phyloP scores from a whole-genome alignment of 2,113 vertebrate genomes.

The Arizona elegans region DNA sequence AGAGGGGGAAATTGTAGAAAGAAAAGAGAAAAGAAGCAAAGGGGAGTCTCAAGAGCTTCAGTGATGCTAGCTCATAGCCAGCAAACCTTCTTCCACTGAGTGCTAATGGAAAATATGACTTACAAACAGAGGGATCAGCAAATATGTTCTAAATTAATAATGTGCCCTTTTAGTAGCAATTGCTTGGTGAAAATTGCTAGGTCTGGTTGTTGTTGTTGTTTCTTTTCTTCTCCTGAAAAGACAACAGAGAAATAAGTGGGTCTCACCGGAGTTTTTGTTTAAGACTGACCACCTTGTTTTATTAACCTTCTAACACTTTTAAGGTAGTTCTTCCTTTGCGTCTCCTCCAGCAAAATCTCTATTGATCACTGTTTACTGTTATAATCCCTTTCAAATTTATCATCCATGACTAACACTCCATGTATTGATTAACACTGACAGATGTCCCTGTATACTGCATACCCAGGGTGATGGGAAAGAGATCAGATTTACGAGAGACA shows the following conservation, averaged over 20 bases:
- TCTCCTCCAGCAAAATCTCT: conserved; percentile 79
- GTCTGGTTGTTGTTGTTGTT: background rate
- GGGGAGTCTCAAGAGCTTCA: conserved; percentile 59
- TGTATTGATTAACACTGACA: conserved; percentile 83
- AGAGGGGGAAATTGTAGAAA: background rate
- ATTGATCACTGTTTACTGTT: conserved; percentile 89
- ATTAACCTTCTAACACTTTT: conserved; percentile 81
- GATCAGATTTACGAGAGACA: conserved; percentile 71
- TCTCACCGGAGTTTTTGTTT: conserved; percentile 69
- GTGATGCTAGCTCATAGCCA: conserved; percentile 67
- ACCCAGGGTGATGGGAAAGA: conserved; percentile 61
- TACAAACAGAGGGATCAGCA: conserved; percentile 65
- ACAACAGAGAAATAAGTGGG: conserved; percentile 53
- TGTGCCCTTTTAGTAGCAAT: conserved; percentile 71
- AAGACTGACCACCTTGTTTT: conserved; percentile 72
- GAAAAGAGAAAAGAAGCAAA: conserved; percentile 51
- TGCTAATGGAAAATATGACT: conserved; percentile 70
- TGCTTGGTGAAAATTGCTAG: conserved; percentile 60
- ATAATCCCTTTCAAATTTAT: conserved; percentile 89
- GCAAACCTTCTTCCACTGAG: conserved; percentile 72
- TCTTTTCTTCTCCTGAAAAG: conserved; percentile 23
- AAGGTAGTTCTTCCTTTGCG: conserved; percentile 77
- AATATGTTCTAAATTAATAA: conserved; percentile 73
- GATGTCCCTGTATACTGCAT: conserved; percentile 74
- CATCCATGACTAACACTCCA: conserved; percentile 81